These are phyloP conservation scores for Fabriciana adippe DNA, from an alignment of 2,888 invertebrate species.

Conservation along the genomic window DNA sequence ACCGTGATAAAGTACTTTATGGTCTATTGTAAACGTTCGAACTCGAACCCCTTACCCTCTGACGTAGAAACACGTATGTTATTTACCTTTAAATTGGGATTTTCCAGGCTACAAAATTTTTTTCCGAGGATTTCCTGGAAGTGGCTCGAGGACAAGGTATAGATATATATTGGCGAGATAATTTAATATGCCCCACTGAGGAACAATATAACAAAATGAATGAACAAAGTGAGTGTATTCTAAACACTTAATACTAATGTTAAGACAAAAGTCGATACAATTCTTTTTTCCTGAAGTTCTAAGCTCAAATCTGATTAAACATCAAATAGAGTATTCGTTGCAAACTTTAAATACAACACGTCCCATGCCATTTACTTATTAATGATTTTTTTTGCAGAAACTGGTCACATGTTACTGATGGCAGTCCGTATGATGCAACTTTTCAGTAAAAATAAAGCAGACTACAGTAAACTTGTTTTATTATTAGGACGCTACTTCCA, in stretches of 20 bases:
- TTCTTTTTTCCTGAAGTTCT: too few relatives aligned
- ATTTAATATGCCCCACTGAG: constrained; percentile 92
- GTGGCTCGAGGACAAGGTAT: constrained; percentile 96
- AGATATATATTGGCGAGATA: constrained; percentile 97
- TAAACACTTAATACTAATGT: neutral
- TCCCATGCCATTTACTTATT: too few relatives aligned
- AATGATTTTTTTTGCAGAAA: constrained; percentile 31
- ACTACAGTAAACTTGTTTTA: constrained; percentile 88
- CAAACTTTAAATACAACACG: too few relatives aligned
- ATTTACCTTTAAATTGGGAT: neutral
- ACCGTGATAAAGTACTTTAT: too few relatives aligned
- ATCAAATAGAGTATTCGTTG: too few relatives aligned
- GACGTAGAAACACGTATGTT: too few relatives aligned
- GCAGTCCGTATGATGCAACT: constrained; percentile 33
- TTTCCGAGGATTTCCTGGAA: constrained; percentile 67
- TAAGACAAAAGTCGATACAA: too few relatives aligned
- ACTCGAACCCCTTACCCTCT: too few relatives aligned
- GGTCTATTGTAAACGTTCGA: too few relatives aligned
- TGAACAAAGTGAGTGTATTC: constrained; percentile 83
- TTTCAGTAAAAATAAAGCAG: constrained; percentile 82
- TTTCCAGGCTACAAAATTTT: constrained; percentile 26
- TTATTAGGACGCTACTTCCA: constrained; percentile 94
- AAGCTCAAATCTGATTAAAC: too few relatives aligned
- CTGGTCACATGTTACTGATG: constrained; percentile 30
- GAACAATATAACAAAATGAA: constrained; percentile 93